Base-by-base conservation (phyloP, 2,888 invertebrate genomes). In the Sarcophaga variegata region DNA sequence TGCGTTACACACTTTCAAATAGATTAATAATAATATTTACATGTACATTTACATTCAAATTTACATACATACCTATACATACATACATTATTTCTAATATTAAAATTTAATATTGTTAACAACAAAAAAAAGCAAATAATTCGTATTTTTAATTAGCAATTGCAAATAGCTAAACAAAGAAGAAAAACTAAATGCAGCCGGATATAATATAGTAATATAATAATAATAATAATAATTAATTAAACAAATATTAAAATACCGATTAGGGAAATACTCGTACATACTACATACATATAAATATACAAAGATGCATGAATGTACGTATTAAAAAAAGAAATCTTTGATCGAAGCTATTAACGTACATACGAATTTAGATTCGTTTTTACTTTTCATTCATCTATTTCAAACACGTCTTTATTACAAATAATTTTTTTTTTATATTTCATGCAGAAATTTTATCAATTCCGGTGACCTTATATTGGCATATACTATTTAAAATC, bases 1-100 rank as follows among this genome's bases (percentile, higher is more conserved):
- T 81, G 88, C 86, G 87, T 83, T 89, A 88, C 89, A 88, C 89
- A 89, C 88, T 85, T 89, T 86, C 67, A 78, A 80, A 64, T 45
- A 62, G 70, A 81, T 69, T 64, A 76, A 74, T 79, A 83, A 67
- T 63, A 22, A 66, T 10, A 62, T 62, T 70, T 76, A 81, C 54
- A 54, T 60, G 62, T 22, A 81, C 69, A 83, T 86, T 63, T 86
- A 86, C 76, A 88, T 86, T 54, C 11, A 83, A 83, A 62, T 75
- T 78, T 81, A 81, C 70, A 83, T 85, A 63, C 49, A 27, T 69
- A 71, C 47, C 47, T 27, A 83, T 62, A 72, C 72, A 81, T 86
- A 82, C 79, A 88, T 64, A 83, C 77, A 81, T 81, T 87, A 89
- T 88, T 88, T 66, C 37, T 87, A 89, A 88, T 89, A 87, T 86